Percentiles rank a stretch among this genome's conserved stretches.
Conservation (phyloP, 1,140 invertebrate genomes). For the Drosophila obscura region DNA sequence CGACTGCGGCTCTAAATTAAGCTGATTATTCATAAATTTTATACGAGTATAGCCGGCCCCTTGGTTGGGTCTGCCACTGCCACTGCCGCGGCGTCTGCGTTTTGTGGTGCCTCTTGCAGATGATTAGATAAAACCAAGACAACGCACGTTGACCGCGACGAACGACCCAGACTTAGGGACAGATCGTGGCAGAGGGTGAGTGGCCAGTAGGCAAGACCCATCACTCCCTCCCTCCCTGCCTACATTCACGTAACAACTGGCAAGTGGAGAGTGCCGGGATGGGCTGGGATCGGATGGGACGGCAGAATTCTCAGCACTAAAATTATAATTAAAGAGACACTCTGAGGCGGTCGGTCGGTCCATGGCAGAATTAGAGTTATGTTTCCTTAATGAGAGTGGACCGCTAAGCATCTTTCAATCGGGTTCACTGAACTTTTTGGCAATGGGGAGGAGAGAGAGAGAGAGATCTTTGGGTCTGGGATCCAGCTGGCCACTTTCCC, state of each 20-base stretch:
- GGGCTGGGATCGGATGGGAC: conserved; percentile 5
- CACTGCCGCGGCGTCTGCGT: conserved; percentile 7
- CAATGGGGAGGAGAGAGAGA: no score
- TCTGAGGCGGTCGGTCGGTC: conserved; percentile 18
- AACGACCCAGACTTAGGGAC: conserved; percentile 51
- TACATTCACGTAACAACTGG: conserved; percentile 50
- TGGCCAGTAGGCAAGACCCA: conserved; percentile 1
- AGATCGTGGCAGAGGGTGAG: conserved; percentile 30
- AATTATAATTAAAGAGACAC: conserved; percentile 79
- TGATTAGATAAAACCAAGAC: conserved; percentile 70
- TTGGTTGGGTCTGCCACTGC: no score
- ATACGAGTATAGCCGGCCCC: conserved; percentile 27
- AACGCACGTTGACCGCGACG: conserved; percentile 69
- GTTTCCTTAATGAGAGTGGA: conserved; percentile 76
- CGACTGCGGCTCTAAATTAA: conserved; percentile 45
- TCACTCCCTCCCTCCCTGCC: background rate
- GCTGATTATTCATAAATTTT: conserved; percentile 79
- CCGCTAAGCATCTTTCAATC: conserved; percentile 79
- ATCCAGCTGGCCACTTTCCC: conserved; percentile 63
- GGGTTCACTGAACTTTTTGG: conserved; percentile 75
- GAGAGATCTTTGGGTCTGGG: conserved; percentile 1
- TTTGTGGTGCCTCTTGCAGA: conserved; percentile 52
- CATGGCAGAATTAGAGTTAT: conserved; percentile 78
- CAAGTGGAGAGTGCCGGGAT: conserved; percentile 6
- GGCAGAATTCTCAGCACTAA: conserved; percentile 71